phyloP scores from a whole-genome alignment of 2,113 vertebrate species.

The Pachycephala philippinensis region DNA sequence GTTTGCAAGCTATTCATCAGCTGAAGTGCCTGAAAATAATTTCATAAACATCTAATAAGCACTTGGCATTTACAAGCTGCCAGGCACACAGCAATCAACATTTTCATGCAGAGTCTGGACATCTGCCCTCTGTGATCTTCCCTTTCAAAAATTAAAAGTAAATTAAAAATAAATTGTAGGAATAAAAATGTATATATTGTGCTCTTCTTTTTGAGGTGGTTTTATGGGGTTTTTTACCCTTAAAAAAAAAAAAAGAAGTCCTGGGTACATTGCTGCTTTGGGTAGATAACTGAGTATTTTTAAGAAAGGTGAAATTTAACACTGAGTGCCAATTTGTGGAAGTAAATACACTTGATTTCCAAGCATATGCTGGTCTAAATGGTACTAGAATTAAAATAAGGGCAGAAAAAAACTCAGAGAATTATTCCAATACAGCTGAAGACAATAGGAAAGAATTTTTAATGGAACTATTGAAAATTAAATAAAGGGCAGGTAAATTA shows the following conservation, averaged over 20 bases:
- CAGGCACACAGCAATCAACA: background rate
- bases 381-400: background rate
- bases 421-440: background rate
- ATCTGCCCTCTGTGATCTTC: background rate
- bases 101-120: background rate
- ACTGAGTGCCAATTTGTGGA: background rate
- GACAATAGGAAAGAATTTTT: background rate
- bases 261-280: background rate
- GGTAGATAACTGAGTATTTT: background rate
- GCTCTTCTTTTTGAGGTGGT: background rate
- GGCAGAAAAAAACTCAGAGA: fast-evolving
- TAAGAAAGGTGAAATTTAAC: background rate
- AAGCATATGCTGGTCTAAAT: background rate
- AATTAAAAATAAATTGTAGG: background rate
- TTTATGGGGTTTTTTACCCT: background rate
- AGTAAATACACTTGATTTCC: background rate
- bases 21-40: conserved; percentile 4
- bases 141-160: background rate
- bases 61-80: conserved; percentile 53
- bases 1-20: conserved; percentile 29
- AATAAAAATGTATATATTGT: background rate
- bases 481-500: background rate
- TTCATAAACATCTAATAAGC: conserved; percentile 29
- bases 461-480: background rate
- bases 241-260: background rate